Evolutionary conservation across 2,888 invertebrate genomes (phyloP).

Genomic region (Omphaloscelis lunosa): DNA sequence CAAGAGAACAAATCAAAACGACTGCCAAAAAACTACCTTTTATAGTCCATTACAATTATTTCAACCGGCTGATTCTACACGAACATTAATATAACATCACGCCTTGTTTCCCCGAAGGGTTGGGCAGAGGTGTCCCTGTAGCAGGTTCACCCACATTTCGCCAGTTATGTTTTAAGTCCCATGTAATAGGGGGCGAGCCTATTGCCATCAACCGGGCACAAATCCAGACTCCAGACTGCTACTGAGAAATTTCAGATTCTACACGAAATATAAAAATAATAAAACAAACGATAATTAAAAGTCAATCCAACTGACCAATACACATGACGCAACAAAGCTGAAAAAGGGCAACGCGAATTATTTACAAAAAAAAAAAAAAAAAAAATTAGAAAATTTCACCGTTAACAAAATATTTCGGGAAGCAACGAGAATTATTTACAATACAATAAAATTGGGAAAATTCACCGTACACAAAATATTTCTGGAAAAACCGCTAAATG

Average conservation of each 20-base stretch:
- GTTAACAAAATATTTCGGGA: conserved; percentile 61
- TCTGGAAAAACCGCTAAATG: conserved; percentile 52
- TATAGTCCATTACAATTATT: conserved; percentile 3
- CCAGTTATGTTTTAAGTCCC: no score
- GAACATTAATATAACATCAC: no score
- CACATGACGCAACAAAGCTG: neutral
- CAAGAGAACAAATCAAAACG: neutral
- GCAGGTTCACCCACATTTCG: no score
- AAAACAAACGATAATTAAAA: conserved; percentile 19
- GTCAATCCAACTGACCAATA: conserved; percentile 16
- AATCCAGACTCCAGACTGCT: no score
- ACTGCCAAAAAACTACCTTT: neutral
- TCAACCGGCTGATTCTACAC: neutral
- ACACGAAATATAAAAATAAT: neutral
- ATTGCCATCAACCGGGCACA: no score
- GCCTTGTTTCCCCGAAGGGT: no score
- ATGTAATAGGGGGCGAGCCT: no score
- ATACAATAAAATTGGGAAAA: conserved; percentile 60
- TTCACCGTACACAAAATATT: conserved; percentile 65
- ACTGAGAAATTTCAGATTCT: no score
- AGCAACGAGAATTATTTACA: conserved; percentile 24
- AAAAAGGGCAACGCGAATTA: conserved; percentile 19
- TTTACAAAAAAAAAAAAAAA: conserved; percentile 46
- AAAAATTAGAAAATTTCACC: conserved; percentile 63
- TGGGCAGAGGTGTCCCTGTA: no score